These are phyloP conservation scores for Papilio gigon DNA, from an alignment of 2,888 invertebrate genomes.

Conservation along the genomic window DNA sequence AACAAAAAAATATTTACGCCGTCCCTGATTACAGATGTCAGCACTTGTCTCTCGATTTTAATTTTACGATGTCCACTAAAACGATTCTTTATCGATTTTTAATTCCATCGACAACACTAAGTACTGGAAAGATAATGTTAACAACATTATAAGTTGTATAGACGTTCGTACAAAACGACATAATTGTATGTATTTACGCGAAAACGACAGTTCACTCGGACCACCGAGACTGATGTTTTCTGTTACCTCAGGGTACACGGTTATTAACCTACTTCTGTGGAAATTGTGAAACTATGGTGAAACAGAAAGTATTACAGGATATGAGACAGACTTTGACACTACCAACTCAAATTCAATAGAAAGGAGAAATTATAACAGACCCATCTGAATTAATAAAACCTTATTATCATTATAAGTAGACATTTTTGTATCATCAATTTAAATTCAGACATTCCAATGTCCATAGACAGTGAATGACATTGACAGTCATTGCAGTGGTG, in stretches of 20 bases:
- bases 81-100: conserved; percentile 36
- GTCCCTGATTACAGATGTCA: conserved; percentile 29
- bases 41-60: conserved; percentile 6
- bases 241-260: conserved; percentile 7
- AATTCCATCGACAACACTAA: conserved; percentile 29
- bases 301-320: conserved; percentile 4
- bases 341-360: neutral
- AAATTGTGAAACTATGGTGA: conserved; percentile 23
- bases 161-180: neutral
- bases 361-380: no score
- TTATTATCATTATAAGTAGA: no score
- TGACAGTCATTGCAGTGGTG: no score
- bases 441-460: no score
- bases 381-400: no score
- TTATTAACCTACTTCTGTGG: conserved; percentile 35
- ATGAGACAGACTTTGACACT: neutral
- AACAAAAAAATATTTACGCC: conserved; percentile 28
- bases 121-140: conserved; percentile 23
- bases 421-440: no score
- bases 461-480: no score
- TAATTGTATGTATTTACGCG: conserved; percentile 31
- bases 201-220: conserved; percentile 31
- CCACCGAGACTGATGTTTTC: conserved; percentile 30
- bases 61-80: conserved; percentile 32
- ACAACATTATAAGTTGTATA: conserved; percentile 7